Base-by-base conservation (phyloP, 2,113 vertebrate species). In the Prietella phreatophila region DNA sequence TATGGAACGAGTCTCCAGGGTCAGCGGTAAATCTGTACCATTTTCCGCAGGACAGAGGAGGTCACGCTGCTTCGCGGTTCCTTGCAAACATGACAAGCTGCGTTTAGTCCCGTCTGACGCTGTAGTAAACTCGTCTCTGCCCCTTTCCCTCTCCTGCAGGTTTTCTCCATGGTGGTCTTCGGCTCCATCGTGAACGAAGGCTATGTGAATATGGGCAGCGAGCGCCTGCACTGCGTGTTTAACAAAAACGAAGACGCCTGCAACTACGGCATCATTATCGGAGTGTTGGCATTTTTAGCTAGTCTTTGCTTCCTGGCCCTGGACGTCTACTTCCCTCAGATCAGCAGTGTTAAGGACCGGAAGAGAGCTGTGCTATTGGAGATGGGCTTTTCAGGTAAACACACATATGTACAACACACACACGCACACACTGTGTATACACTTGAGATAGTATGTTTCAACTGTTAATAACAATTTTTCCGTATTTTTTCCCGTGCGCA, bases 121-220 rank as follows among this genome's bases (percentile, higher is more conserved):
- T 7, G 15, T 73, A 20, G 17, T 39, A 73, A 36, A 20, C 15
- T 5, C 9, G 3, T 19, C 60, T 73, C 22, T 53, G 8, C 14
- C 33, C 50, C 58, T 82, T n/a, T 83, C n/a, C 71, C 20, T 87
- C 10, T 67, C 69, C 81, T 19, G 75, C 94, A 99, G 98, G 94
- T 99, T 80, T 99, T 99, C 94, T 98, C 98, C 94, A 96, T 99
- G 0, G 97, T 98, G 55, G 98, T 99, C 86, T 99, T 99, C 47
- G 96, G 96, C 92, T 98, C 96, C 88, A 99, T 99, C 0, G 89
- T 99, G 47, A 99, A 99, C 5, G 98, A 99, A 93, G 97, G 98
- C 90, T 99, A 99, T 47, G 94, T 98, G 90, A 99, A 99, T 93
- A 94, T 93, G 17, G 96, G 96, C 88, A 96, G 94, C 73, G 90